Percentiles rank a stretch among this genome's conserved stretches.
Evolutionary conservation across 2,888 invertebrate genomes (phyloP).

Genomic region (Erynnis tages): DNA sequence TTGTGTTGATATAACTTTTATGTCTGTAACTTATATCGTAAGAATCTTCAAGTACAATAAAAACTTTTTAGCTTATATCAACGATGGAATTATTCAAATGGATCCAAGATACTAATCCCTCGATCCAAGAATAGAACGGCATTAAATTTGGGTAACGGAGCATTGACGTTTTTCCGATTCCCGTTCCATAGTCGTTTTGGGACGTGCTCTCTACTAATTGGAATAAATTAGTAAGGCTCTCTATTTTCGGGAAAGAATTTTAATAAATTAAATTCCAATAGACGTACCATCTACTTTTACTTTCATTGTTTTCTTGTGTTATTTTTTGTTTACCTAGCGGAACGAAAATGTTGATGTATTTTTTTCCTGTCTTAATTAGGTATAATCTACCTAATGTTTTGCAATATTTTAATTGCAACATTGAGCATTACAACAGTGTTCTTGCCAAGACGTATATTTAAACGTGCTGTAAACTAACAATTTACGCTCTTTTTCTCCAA

Average conservation of each 20-base stretch:
- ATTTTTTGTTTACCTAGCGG: not conserved
- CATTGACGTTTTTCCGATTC: constrained; percentile 63
- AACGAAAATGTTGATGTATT: too few relatives aligned
- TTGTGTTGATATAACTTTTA: constrained; percentile 26
- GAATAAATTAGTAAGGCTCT: constrained; percentile 56
- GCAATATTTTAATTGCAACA: too few relatives aligned
- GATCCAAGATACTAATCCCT: constrained; percentile 45
- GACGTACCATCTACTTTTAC: not conserved
- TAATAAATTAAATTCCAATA: constrained; percentile 8
- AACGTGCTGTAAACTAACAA: not conserved
- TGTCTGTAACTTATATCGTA: constrained; percentile 29
- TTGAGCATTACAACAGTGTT: not conserved
- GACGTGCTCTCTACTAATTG: constrained; percentile 51
- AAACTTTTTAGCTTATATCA: constrained; percentile 47
- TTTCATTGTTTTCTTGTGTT: not conserved
- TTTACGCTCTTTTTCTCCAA: not conserved
- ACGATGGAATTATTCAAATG: constrained; percentile 67
- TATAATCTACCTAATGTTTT: too few relatives aligned
- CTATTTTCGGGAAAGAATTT: constrained; percentile 19
- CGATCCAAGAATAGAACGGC: constrained; percentile 49
- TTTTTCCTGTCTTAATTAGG: too few relatives aligned
- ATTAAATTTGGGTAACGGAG: constrained; percentile 63
- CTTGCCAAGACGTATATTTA: not conserved
- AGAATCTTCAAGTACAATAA: constrained; percentile 29
- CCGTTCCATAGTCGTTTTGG: constrained; percentile 47